Percentiles rank a stretch among this genome's conserved stretches.
These are phyloP conservation scores for Nymphalis c-album DNA, from an alignment of 2,888 invertebrate genomes.

Conservation along the genomic window DNA sequence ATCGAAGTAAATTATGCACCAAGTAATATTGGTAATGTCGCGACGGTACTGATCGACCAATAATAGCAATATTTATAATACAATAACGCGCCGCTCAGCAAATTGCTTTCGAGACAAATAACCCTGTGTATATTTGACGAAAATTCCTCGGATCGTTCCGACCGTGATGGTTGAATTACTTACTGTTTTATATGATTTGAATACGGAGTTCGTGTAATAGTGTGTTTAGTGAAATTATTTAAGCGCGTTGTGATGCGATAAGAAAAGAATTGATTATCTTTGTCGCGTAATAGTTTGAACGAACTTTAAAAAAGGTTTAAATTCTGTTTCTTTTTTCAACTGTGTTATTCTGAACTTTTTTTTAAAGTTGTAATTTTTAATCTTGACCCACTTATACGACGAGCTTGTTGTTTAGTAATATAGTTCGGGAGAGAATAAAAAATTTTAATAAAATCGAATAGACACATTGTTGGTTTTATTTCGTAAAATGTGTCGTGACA, in stretches of 20 bases:
- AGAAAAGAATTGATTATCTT: too few species aligned
- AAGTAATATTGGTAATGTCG: constrained; percentile 37
- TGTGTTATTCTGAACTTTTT: too few species aligned
- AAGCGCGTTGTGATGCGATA: neutral
- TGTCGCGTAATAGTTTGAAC: too few species aligned
- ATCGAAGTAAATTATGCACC: constrained; percentile 31
- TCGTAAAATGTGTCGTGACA: too few species aligned
- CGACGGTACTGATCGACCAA: constrained; percentile 38
- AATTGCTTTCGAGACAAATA: constrained; percentile 36
- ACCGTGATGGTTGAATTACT: constrained; percentile 4
- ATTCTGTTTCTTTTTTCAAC: too few species aligned
- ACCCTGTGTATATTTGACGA: constrained; percentile 10
- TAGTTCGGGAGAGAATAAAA: too few species aligned
- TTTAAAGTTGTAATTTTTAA: too few species aligned
- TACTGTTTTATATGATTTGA: neutral
- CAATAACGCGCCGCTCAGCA: constrained; percentile 31
- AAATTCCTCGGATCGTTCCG: constrained; percentile 1
- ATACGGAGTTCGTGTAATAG: neutral
- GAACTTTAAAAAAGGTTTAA: too few species aligned
- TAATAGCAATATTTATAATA: constrained; percentile 35
- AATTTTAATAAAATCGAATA: too few species aligned
- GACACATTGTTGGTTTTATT: too few species aligned
- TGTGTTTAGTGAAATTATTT: neutral
- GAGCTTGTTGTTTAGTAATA: too few species aligned
- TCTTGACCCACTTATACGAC: too few species aligned